Evolutionary conservation across 2,888 invertebrate species (phyloP).

Genomic region (Ormyrus thymus): DNA sequence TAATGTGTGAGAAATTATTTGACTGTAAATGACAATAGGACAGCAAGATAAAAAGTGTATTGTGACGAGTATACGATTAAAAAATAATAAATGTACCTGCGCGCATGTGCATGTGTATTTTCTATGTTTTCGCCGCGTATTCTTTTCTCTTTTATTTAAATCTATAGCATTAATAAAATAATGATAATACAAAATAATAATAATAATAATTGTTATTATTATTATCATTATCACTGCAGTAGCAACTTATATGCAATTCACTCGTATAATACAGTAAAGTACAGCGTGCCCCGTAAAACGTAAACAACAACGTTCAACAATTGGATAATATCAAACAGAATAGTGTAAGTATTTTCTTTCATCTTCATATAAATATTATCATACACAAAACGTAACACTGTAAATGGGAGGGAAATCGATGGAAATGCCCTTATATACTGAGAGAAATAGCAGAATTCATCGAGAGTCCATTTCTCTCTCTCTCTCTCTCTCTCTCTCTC

Average conservation of each 20-base stretch:
- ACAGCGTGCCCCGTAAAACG: slow-evolving; percentile 73
- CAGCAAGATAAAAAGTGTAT: background rate
- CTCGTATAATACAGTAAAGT: slow-evolving; percentile 72
- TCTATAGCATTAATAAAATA: slow-evolving; percentile 57
- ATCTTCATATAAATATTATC: slow-evolving; percentile 68
- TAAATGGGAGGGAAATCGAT: slow-evolving; percentile 55
- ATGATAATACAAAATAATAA: slow-evolving; percentile 57
- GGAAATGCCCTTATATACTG: slow-evolving; percentile 56
- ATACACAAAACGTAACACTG: slow-evolving; percentile 72
- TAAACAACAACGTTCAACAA: slow-evolving; percentile 74
- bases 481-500: background rate
- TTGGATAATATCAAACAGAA: slow-evolving; percentile 74
- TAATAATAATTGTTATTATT: slow-evolving; percentile 57
- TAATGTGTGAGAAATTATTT: slow-evolving; percentile 11
- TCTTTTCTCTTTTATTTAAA: slow-evolving; percentile 26
- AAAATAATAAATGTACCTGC: slow-evolving; percentile 51
- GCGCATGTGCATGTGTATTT: slow-evolving; percentile 43
- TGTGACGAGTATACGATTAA: slow-evolving; percentile 45
- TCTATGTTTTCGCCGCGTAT: slow-evolving; percentile 47
- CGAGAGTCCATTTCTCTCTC: slow-evolving; percentile 18
- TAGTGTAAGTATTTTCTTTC: slow-evolving; percentile 61
- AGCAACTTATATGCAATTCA: slow-evolving; percentile 58
- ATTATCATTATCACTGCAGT: slow-evolving; percentile 61
- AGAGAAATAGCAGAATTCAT: slow-evolving; percentile 35
- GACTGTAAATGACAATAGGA: slow-evolving; percentile 21